These are phyloP conservation scores for Calonectris borealis DNA, from an alignment of 2,113 vertebrate genomes.

Conservation along the genomic window DNA sequence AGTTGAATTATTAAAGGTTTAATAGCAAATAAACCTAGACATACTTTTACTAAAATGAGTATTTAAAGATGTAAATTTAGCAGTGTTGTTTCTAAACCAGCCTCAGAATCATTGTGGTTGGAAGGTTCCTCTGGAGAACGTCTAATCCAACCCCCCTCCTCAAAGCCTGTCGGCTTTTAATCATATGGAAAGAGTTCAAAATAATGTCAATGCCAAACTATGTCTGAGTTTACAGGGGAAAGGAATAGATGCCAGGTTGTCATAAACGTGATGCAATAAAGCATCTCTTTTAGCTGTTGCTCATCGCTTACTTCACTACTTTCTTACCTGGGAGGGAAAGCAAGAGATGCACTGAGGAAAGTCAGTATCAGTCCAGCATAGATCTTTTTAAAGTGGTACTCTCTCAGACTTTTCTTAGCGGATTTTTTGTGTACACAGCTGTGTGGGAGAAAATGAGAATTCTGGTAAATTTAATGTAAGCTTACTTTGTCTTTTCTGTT, in stretches of 20 bases:
- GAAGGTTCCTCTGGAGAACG: background rate
- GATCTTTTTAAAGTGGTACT: background rate
- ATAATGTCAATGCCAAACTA: background rate
- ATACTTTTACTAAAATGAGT: background rate
- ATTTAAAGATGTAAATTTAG: background rate
- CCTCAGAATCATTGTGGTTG: background rate
- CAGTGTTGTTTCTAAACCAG: background rate
- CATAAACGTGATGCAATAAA: background rate
- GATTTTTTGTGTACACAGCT: background rate
- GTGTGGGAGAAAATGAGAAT: slow-evolving; percentile 56
- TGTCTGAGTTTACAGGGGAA: background rate
- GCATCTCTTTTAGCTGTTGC: background rate
- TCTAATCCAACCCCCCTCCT: background rate
- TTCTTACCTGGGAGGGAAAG: background rate
- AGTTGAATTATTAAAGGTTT: background rate
- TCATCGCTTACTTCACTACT: background rate
- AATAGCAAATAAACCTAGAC: background rate
- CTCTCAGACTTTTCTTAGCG: background rate
- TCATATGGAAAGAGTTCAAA: background rate
- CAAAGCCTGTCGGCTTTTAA: background rate
- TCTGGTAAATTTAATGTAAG: slow-evolving; percentile 33
- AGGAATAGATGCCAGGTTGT: background rate
- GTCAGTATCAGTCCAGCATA: fast-evolving
- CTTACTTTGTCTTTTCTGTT: slow-evolving; percentile 48
- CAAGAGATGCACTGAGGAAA: slow-evolving; percentile 19